Percentiles rank a stretch among this genome's conserved stretches.
These are phyloP conservation scores for Trinorchestia longiramus DNA, from an alignment of 1,140 invertebrate species.

Conservation along the genomic window DNA sequence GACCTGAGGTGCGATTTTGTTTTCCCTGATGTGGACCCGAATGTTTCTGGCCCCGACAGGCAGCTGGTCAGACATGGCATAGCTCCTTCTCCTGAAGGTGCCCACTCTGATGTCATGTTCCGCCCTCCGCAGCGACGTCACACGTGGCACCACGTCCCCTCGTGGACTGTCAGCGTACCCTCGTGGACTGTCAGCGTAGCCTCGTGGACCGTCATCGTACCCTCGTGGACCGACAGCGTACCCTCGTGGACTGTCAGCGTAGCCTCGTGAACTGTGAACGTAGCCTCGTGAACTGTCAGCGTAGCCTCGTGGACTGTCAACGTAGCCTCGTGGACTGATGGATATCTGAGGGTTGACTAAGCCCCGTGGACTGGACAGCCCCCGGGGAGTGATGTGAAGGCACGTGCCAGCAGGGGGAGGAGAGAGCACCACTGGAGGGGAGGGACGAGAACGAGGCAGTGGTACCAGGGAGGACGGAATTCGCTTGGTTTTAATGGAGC, in stretches of 20 bases:
- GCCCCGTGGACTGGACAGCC: neutral
- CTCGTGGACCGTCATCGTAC: too few species aligned
- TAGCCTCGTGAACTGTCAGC: neutral
- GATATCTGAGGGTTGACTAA: neutral
- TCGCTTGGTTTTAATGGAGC: neutral
- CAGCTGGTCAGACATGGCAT: neutral
- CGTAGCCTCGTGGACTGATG: too few species aligned
- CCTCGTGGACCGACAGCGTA: neutral
- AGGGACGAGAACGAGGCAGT: neutral
- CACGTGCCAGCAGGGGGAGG: neutral
- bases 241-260: too few species aligned
- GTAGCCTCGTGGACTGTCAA: neutral
- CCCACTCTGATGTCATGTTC: neutral
- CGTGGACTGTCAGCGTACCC: neutral
- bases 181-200: too few species aligned
- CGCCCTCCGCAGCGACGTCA: neutral
- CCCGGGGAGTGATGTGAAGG: neutral
- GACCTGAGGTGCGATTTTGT: conserved; percentile 39
- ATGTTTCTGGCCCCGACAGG: neutral
- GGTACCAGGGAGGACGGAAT: neutral
- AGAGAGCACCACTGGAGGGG: neutral
- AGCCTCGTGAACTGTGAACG: too few species aligned
- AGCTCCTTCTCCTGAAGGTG: neutral
- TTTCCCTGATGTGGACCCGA: conserved; percentile 28
- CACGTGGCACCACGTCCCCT: neutral